A percentile compares a stretch with the other conserved stretches of the same genome.
Evolutionary conservation across 2,113 vertebrate species (phyloP).

Genomic region (Corapipo altera): DNA sequence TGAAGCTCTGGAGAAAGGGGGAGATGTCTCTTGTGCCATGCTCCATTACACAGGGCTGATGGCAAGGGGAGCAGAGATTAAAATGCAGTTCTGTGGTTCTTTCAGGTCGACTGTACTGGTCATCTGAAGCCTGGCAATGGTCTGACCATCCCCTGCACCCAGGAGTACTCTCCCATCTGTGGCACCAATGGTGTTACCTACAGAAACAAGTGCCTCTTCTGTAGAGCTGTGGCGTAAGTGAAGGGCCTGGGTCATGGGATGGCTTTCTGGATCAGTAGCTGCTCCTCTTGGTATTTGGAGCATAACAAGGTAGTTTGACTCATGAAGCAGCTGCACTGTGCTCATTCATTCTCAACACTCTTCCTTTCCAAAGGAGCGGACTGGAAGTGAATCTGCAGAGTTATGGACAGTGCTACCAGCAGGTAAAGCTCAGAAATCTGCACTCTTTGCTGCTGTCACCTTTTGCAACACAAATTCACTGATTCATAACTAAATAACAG

Average conservation of each 20-base stretch:
- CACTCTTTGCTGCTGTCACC: background rate
- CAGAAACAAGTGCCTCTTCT: constrained; percentile 45
- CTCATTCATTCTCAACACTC: background rate
- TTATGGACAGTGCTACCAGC: background rate
- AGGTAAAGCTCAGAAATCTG: background rate
- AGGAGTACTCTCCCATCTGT: constrained; percentile 35
- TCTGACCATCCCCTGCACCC: rapidly evolving
- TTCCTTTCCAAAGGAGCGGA: constrained; percentile 25
- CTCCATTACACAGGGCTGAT: background rate
- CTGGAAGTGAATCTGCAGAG: background rate
- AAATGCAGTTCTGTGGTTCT: background rate
- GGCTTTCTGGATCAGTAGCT: background rate
- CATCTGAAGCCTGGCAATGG: background rate
- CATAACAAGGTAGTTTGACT: background rate
- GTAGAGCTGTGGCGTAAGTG: constrained; percentile 62
- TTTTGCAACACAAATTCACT: background rate
- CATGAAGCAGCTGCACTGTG: rapidly evolving
- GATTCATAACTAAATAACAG: background rate
- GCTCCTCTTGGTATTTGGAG: background rate
- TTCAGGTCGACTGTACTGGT: background rate
- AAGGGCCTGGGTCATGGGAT: background rate
- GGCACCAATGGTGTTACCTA: constrained; percentile 68
- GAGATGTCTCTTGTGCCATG: background rate
- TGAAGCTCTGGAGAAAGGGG: background rate
- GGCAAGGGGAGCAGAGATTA: background rate